phyloP scores from a whole-genome alignment of 2,888 invertebrate species.

The Odontomyia ornata region DNA sequence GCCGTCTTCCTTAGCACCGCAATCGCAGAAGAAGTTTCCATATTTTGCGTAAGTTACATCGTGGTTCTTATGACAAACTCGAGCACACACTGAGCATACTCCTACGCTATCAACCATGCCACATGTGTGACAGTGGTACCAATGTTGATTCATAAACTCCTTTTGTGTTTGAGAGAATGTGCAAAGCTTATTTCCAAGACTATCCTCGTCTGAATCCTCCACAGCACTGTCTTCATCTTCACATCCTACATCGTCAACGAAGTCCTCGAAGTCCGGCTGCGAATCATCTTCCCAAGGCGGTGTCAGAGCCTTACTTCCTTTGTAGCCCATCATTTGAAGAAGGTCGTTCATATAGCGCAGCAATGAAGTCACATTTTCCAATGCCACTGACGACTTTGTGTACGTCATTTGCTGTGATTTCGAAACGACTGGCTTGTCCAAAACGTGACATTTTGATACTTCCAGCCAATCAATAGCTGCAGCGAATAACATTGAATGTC shows the following conservation, averaged over 20 bases:
- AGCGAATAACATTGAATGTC: conserved; percentile 82
- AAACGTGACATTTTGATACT: conserved; percentile 68
- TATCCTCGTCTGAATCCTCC: conserved; percentile 69
- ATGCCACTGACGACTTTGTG: conserved; percentile 61
- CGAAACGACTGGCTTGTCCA: conserved; percentile 55
- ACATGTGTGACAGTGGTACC: conserved; percentile 99
- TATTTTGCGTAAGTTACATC: conserved; percentile 97
- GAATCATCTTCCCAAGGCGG: conserved; percentile 85
- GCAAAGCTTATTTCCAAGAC: conserved; percentile 77
- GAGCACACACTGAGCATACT: conserved; percentile 96
- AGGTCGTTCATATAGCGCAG: conserved; percentile 85
- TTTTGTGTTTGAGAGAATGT: conserved; percentile 97
- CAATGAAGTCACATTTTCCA: conserved; percentile 84
- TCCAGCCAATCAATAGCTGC: conserved; percentile 84
- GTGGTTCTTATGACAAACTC: conserved; percentile 96
- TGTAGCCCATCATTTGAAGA: conserved; percentile 60
- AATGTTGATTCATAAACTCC: conserved; percentile 97
- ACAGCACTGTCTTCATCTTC: conserved; percentile 94
- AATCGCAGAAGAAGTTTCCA: conserved; percentile 99
- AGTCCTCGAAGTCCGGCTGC: conserved; percentile 78
- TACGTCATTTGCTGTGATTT: conserved; percentile 52
- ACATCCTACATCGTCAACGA: conserved; percentile 87
- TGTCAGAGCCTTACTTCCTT: conserved; percentile 67
- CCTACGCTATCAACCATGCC: conserved; percentile 98
- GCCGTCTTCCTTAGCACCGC: conserved; percentile 94